Evolutionary conservation across 64 coral and sea anemone species (phyloP).

Genomic region (Platygyra sinensis): DNA sequence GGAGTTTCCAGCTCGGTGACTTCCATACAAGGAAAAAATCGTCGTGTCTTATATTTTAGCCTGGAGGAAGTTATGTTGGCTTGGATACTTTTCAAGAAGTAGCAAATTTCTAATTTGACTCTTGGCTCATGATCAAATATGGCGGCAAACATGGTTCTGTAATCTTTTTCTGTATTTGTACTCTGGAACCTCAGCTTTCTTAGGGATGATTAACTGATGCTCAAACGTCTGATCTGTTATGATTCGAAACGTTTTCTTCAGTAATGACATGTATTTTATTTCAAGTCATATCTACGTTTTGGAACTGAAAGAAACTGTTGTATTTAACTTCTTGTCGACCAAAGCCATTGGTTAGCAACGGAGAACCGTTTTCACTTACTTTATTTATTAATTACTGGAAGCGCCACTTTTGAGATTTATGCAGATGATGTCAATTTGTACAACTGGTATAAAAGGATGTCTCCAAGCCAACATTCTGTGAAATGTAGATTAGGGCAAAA

Average conservation of each 20-base stretch:
- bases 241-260: no score
- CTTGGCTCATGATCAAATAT: neutral
- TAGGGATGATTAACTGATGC: no score
- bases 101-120: neutral
- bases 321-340: neutral
- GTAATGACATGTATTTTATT: neutral
- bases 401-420: neutral
- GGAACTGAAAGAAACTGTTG: neutral
- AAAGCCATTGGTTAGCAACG: neutral
- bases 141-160: no score
- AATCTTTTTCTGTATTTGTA: no score
- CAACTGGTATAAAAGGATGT: neutral
- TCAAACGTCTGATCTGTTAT: no score
- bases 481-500: neutral
- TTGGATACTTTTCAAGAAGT: neutral
- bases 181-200: no score
- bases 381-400: neutral
- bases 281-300: no score
- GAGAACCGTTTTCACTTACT: neutral
- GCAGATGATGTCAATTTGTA: neutral
- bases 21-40: slow-evolving; percentile 35
- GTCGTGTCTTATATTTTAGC: slow-evolving; percentile 50
- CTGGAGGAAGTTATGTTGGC: neutral
- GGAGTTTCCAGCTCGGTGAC: slow-evolving; percentile 28
- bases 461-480: neutral